These are phyloP conservation scores for Psix sp. DNA, from an alignment of 1,140 invertebrate genomes.

Conservation along the genomic window DNA sequence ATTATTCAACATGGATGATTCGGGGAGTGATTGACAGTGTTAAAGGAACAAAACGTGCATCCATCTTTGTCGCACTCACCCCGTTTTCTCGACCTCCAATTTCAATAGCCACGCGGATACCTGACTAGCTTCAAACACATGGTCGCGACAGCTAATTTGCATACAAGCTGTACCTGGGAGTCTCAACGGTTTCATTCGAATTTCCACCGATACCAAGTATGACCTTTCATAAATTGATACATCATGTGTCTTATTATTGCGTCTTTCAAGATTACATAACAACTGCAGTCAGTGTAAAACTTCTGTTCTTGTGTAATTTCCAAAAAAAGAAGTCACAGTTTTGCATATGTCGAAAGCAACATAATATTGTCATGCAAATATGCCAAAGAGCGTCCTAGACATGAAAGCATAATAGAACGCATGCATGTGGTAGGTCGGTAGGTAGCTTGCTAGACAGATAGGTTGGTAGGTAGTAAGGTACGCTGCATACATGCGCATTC, in stretches of 20 bases:
- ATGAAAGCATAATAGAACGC: slow-evolving; percentile 16
- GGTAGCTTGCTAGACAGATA: slow-evolving; percentile 9
- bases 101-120: slow-evolving; percentile 35
- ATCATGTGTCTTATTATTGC: too few species aligned
- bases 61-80: slow-evolving; percentile 11
- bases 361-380: slow-evolving; percentile 73
- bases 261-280: too few species aligned
- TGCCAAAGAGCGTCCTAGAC: slow-evolving; percentile 34
- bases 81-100: slow-evolving; percentile 27
- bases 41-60: slow-evolving; percentile 43
- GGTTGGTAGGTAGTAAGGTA: slow-evolving; percentile 3
- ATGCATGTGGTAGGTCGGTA: slow-evolving; percentile 26
- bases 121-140: slow-evolving; percentile 61
- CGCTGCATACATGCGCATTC: slow-evolving; percentile 35
- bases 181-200: too few species aligned
- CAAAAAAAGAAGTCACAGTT: slow-evolving; percentile 62
- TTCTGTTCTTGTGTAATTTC: too few species aligned
- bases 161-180: slow-evolving; percentile 64
- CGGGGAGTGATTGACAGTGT: slow-evolving; percentile 57
- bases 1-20: slow-evolving; percentile 55
- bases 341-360: slow-evolving; percentile 60
- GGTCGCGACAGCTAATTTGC: slow-evolving; percentile 70
- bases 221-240: too few species aligned
- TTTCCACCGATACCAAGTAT: too few species aligned
- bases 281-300: background rate